These are phyloP conservation scores for Orthosia gracilis DNA, from an alignment of 2,888 invertebrate genomes.

Conservation along the genomic window DNA sequence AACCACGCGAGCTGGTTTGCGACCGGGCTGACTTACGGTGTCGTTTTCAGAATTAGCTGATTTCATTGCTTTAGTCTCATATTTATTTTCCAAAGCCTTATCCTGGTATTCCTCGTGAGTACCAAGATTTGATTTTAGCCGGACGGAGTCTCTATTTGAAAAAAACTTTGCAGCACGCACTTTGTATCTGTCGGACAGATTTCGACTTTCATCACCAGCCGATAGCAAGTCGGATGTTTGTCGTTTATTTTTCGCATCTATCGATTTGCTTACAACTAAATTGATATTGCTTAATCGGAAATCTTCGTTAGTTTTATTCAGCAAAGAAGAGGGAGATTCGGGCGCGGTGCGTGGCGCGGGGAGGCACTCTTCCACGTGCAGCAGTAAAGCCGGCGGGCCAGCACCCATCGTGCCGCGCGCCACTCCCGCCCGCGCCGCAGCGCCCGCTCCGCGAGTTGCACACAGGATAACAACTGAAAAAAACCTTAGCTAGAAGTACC, in stretches of 20 bases:
- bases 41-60: neutral
- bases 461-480: constrained; percentile 75
- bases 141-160: constrained; percentile 40
- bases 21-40: neutral
- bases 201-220: neutral
- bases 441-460: constrained; percentile 60
- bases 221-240: constrained; percentile 16
- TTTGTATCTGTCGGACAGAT: constrained; percentile 17
- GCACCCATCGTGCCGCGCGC: constrained; percentile 34
- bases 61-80: neutral
- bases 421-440: constrained; percentile 34
- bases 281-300: constrained; percentile 68
- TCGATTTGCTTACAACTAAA: constrained; percentile 66
- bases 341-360: constrained; percentile 23
- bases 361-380: constrained; percentile 67
- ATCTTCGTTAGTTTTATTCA: constrained; percentile 48
- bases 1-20: neutral
- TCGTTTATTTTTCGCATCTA: constrained; percentile 43
- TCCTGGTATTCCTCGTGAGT: constrained; percentile 4
- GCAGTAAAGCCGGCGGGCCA: constrained; percentile 47
- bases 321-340: constrained; percentile 1
- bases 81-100: constrained; percentile 5
- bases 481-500: neutral
- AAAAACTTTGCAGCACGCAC: constrained; percentile 4
- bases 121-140: constrained; percentile 16